Evolutionary conservation across 1,140 invertebrate genomes (phyloP), one percentile per base, ranked within the genome.

Genomic region (Zaprionus africanus): DNA sequence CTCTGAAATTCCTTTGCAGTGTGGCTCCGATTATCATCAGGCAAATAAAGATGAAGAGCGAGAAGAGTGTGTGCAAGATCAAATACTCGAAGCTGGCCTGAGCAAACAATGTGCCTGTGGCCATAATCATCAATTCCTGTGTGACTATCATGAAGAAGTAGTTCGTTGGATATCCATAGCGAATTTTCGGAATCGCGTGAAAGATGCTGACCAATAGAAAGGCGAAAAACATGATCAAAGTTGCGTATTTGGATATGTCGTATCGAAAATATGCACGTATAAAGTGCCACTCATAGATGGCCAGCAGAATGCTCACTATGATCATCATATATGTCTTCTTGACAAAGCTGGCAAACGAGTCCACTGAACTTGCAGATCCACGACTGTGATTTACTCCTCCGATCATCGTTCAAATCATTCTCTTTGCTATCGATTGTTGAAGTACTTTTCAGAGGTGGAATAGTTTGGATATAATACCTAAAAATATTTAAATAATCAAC

Each of bases 271-370:
- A 54, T 0, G 62, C 34, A 22, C 19, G 13, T 2, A 65, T 11
- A 26, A 65, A 41, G 24, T 65, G 53, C 62, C 62, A 65, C 13
- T 65, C 34, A 54, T 41, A 56, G 7, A 65, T 56, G 17, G 62
- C 34, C 13, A 19, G 24, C 24, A 65, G 1, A n/a, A 65, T 38
- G 28, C 53, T 19, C 4, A 65, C 22, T 13, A 24, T 24, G 5
- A 34, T 26, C 13, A 65, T 15, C 13, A 38, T 36, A 54, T 65
- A 65, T 26, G 62, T 41, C n/a, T 65, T 65, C 51, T 28, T 54
- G 1, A 65, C 17, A 11, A 43, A 19, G 12, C 26, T 51, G 1
- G 5, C 2, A 46, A 17, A 46, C 5, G 46, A 24, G 5, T 51
- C 4, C 46, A 2, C 1, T 5, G 9, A 17, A 4, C 1, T 24